Evolutionary conservation across 2,888 invertebrate species (phyloP).

Genomic region (Suillia variegata): DNA sequence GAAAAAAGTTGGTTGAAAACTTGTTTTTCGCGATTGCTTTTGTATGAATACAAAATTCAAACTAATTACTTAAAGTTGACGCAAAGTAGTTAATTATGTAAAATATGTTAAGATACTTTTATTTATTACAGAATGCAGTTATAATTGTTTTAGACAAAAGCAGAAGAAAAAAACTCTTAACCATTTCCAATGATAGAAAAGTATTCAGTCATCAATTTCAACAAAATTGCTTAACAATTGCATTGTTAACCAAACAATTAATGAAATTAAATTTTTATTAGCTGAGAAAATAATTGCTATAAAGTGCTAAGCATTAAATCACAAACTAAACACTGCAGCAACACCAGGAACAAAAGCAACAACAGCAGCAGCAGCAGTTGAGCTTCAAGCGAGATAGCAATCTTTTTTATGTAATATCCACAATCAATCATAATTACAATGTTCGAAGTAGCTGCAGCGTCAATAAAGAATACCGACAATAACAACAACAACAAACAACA

Average conservation of each 20-base stretch:
- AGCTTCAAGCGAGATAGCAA: slow-evolving; percentile 14
- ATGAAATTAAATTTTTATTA: neutral
- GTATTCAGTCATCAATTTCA: too few species aligned
- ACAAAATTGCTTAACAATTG: too few species aligned
- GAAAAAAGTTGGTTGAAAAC: neutral
- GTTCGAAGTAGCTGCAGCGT: neutral
- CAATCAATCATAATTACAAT: slow-evolving; percentile 31
- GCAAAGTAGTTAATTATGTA: too few species aligned
- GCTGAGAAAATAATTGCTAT: neutral
- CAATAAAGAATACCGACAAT: slow-evolving; percentile 2
- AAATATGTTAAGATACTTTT: too few species aligned
- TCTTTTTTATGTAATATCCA: slow-evolving; percentile 20
- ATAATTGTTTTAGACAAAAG: too few species aligned
- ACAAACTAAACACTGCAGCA: neutral
- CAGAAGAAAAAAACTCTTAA: too few species aligned
- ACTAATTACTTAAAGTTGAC: too few species aligned
- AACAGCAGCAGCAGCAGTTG: neutral
- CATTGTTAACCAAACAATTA: too few species aligned
- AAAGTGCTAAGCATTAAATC: neutral
- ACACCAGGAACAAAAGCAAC: too few species aligned
- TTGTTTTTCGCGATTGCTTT: neutral
- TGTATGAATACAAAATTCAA: too few species aligned
- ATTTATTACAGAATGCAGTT: too few species aligned
- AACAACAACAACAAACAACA: slow-evolving; percentile 1
- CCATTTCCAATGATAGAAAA: too few species aligned